Conservation (phyloP, 2,797 vertebrate genomes). For the Molossus molossus region DNA sequence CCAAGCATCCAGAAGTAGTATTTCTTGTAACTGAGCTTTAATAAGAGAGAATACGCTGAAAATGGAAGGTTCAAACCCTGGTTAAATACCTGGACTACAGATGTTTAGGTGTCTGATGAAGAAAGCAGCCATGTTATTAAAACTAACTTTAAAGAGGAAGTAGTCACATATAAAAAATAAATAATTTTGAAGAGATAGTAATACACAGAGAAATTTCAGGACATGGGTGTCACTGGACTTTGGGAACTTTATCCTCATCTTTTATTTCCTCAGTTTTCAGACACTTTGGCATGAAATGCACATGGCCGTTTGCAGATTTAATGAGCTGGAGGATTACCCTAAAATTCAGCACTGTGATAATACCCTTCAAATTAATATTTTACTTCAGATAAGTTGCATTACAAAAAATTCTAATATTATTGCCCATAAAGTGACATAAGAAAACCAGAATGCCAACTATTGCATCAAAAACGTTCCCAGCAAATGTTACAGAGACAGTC, state of each 20-base stretch:
- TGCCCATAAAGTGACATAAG: slow-evolving; percentile 73
- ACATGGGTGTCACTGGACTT: neutral
- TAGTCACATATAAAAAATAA: neutral
- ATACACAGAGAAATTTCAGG: neutral
- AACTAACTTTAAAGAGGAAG: neutral
- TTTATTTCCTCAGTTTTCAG: neutral
- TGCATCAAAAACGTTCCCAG: slow-evolving; percentile 37
- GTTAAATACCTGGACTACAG: neutral
- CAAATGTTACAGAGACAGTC: slow-evolving; percentile 54
- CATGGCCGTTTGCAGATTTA: slow-evolving; percentile 61
- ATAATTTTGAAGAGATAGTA: neutral
- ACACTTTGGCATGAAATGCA: slow-evolving; percentile 41
- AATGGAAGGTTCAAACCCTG: slow-evolving; percentile 2
- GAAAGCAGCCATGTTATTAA: slow-evolving; percentile 31
- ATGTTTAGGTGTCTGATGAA: slow-evolving; percentile 41
- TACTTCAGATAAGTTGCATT: slow-evolving; percentile 74
- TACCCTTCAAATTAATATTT: slow-evolving; percentile 83
- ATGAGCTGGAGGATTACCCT: slow-evolving; percentile 70
- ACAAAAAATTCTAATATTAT: slow-evolving; percentile 72
- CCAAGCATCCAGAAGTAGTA: neutral
- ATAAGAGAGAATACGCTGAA: neutral
- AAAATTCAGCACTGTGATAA: slow-evolving; percentile 70
- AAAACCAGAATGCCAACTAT: slow-evolving; percentile 68
- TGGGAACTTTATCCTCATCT: neutral
- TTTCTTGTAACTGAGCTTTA: slow-evolving; percentile 20